Conservation (phyloP, 2,888 invertebrate genomes). For the Ormyrus pomaceus region DNA sequence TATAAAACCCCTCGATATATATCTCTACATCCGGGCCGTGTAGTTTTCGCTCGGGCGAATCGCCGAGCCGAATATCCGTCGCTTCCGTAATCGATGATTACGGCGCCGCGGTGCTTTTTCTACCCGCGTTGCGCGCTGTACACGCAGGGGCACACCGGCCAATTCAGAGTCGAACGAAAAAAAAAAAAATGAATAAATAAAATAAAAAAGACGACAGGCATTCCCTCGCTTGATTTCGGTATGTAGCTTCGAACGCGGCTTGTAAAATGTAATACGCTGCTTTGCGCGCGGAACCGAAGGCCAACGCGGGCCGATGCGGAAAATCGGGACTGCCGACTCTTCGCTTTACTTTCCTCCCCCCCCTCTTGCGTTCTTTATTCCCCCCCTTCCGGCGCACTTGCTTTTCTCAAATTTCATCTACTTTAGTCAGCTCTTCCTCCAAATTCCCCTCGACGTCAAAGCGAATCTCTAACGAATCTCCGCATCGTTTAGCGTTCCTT, state of each 20-base stretch:
- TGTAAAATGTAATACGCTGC: constrained; percentile 35
- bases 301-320: constrained; percentile 26
- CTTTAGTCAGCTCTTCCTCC: too few species aligned
- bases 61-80: background rate
- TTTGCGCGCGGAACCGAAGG: constrained; percentile 44
- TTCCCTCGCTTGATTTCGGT: constrained; percentile 20
- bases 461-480: too few species aligned
- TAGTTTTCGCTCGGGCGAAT: background rate
- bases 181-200: background rate
- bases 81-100: constrained; percentile 6
- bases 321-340: constrained; percentile 14
- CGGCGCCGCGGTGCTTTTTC: background rate
- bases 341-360: background rate
- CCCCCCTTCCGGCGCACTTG: too few species aligned
- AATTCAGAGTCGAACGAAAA: background rate
- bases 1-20: constrained; percentile 1
- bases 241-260: constrained; percentile 41
- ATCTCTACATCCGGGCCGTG: background rate
- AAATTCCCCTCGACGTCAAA: too few species aligned
- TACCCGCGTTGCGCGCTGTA: background rate
- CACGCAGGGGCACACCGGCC: background rate
- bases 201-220: background rate
- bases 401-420: too few species aligned
- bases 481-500: constrained; percentile 58
- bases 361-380: constrained; percentile 15